Evolutionary conservation across 2,797 vertebrate species (phyloP).

Genomic region (Enteromius unitaeniatus): DNA sequence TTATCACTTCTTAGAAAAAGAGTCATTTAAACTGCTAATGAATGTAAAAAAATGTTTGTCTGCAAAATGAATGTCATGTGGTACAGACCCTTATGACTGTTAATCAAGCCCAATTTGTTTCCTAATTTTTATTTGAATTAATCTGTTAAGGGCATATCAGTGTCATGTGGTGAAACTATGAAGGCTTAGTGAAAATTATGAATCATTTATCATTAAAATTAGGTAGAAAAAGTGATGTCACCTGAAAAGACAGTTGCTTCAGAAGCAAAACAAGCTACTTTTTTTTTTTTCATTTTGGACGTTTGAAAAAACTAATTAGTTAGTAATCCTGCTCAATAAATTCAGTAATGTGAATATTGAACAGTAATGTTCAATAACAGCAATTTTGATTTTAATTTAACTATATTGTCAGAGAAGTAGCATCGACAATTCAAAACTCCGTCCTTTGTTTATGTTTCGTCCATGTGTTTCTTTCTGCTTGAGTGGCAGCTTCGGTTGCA

Average conservation of each 20-base stretch:
- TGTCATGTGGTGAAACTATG: not conserved
- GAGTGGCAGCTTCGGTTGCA: constrained; percentile 29
- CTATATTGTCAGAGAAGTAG: not conserved
- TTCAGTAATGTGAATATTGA: not conserved
- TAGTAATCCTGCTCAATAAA: not conserved
- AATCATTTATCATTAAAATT: not conserved
- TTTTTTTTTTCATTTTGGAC: not conserved
- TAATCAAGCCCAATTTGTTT: not conserved
- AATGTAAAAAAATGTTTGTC: not conserved
- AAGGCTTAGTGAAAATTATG: not conserved
- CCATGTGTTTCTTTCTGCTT: constrained; percentile 30
- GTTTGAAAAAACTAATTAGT: not conserved
- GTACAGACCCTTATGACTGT: not conserved
- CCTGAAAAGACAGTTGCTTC: not conserved
- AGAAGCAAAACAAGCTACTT: not conserved
- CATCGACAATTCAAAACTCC: not conserved
- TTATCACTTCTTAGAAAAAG: not conserved
- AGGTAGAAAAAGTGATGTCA: not conserved
- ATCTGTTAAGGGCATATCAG: not conserved
- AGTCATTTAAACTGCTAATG: not conserved
- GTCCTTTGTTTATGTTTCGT: constrained; percentile 23
- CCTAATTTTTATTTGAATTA: not conserved
- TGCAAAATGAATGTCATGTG: not conserved
- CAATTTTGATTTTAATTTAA: not conserved
- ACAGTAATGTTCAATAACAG: too few species aligned